phyloP scores from a whole-genome alignment of 2,797 vertebrate genomes.

The Megalops cyprinoides region DNA sequence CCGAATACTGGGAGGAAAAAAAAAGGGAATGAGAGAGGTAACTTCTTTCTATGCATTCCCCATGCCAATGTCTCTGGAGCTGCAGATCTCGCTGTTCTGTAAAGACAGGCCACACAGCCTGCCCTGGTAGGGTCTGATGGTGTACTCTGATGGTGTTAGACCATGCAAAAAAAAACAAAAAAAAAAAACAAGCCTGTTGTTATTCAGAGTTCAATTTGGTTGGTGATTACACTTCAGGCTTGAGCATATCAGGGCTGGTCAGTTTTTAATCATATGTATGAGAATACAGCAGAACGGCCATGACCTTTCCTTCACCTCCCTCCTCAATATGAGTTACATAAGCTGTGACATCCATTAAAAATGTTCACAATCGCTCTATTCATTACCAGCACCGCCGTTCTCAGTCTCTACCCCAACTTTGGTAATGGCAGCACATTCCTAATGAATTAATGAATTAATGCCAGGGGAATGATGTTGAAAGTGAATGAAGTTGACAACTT shows the following conservation, averaged over 20 bases:
- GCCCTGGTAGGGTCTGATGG: constrained; percentile 48
- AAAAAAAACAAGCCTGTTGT: not conserved
- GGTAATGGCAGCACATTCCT: constrained; percentile 45
- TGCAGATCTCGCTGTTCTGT: constrained; percentile 58
- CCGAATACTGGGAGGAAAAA: constrained; percentile 81
- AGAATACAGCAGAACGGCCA: constrained; percentile 17
- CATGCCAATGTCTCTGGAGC: constrained; percentile 76
- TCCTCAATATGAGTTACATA: constrained; percentile 48
- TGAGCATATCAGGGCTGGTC: constrained; percentile 18
- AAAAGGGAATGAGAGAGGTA: constrained; percentile 84
- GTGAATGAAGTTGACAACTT: constrained; percentile 41
- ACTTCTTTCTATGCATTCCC: constrained; percentile 79
- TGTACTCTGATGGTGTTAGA: not conserved
- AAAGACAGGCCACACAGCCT: constrained; percentile 40
- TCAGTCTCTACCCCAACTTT: constrained; percentile 29
- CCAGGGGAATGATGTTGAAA: constrained; percentile 45
- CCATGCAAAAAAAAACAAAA: not conserved
- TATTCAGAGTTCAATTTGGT: constrained; percentile 27
- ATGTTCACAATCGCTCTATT: constrained; percentile 54
- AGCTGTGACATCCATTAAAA: constrained; percentile 54
- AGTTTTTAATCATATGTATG: constrained; percentile 35
- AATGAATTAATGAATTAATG: constrained; percentile 50
- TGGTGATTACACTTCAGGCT: constrained; percentile 33
- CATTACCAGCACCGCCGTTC: constrained; percentile 45
- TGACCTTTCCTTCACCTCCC: constrained; percentile 55